Conservation (phyloP, 2,888 invertebrate species). For the Arge pagana region DNA sequence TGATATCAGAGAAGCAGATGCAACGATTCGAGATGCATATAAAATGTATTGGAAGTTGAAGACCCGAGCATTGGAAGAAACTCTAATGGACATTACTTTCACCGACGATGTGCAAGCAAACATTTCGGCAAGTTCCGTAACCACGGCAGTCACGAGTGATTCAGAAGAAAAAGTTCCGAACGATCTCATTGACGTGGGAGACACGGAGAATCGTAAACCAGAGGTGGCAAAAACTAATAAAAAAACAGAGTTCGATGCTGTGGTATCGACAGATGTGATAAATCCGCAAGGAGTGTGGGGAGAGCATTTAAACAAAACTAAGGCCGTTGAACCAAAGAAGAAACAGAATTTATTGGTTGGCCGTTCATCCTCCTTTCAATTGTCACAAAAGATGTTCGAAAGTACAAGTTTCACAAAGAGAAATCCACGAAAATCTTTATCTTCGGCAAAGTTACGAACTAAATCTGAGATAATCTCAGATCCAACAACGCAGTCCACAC, state of each 20-base stretch:
- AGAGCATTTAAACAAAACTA: slow-evolving; percentile 56
- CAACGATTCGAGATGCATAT: slow-evolving; percentile 76
- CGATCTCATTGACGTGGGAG: slow-evolving; percentile 15
- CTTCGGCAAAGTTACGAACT: slow-evolving; percentile 44
- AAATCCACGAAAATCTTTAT: slow-evolving; percentile 75
- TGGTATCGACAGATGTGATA: slow-evolving; percentile 16
- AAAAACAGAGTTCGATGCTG: slow-evolving; percentile 3
- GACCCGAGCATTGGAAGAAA: slow-evolving; percentile 74
- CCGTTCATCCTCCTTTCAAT: slow-evolving; percentile 58
- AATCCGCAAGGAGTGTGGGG: slow-evolving; percentile 60
- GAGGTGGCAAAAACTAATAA: slow-evolving; percentile 16
- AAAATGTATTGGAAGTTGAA: slow-evolving; percentile 82
- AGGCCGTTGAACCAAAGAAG: slow-evolving; percentile 35
- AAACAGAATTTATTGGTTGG: slow-evolving; percentile 31
- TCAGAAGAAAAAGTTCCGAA: slow-evolving; percentile 36
- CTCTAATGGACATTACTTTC: slow-evolving; percentile 64
- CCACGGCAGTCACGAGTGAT: slow-evolving; percentile 26
- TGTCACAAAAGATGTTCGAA: slow-evolving; percentile 72
- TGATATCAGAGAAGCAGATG: slow-evolving; percentile 79
- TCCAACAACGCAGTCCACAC: neutral
- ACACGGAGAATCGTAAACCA: slow-evolving; percentile 37
- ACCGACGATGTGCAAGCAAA: slow-evolving; percentile 45
- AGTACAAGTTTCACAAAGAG: slow-evolving; percentile 71
- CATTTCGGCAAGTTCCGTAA: slow-evolving; percentile 30
- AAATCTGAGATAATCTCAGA: slow-evolving; percentile 45